These are phyloP conservation scores for Lithosia quadra DNA, from an alignment of 2,888 invertebrate genomes.

Conservation along the genomic window DNA sequence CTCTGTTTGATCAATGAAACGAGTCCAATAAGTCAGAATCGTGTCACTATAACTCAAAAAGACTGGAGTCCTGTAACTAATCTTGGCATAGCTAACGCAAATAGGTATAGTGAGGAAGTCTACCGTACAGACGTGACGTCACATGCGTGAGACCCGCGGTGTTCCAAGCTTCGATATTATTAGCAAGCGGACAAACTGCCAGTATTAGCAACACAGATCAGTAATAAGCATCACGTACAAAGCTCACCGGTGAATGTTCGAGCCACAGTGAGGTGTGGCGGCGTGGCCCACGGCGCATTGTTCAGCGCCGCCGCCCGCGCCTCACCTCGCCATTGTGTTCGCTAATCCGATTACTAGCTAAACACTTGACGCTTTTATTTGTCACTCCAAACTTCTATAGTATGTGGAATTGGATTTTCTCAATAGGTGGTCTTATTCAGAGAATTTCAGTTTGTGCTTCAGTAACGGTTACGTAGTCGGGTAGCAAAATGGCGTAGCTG, in stretches of 20 bases:
- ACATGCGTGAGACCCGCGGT: too few relatives aligned
- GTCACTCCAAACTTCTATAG: background rate
- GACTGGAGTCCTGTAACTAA: too few relatives aligned
- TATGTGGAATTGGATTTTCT: background rate
- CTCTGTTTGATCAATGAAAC: background rate
- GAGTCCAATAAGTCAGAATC: background rate
- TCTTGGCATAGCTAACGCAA: too few relatives aligned
- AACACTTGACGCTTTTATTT: conserved; percentile 17
- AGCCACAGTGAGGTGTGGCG: background rate
- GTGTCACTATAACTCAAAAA: background rate
- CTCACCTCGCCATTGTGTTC: background rate
- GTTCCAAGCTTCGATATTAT: background rate
- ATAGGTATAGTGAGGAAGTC: background rate
- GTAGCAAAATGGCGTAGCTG: background rate
- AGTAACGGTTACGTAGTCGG: background rate
- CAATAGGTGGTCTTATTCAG: background rate
- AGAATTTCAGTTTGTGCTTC: background rate
- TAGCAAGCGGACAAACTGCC: background rate
- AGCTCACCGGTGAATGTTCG: background rate
- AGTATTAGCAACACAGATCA: background rate
- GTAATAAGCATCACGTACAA: background rate
- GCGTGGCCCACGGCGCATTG: background rate
- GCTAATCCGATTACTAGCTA: conserved; percentile 19
- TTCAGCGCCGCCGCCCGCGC: background rate
- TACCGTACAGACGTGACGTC: too few relatives aligned